A percentile compares a stretch with the other conserved stretches of the same genome.
Evolutionary conservation across 2,113 vertebrate species (phyloP).

Genomic region (Cavia porcellus): DNA sequence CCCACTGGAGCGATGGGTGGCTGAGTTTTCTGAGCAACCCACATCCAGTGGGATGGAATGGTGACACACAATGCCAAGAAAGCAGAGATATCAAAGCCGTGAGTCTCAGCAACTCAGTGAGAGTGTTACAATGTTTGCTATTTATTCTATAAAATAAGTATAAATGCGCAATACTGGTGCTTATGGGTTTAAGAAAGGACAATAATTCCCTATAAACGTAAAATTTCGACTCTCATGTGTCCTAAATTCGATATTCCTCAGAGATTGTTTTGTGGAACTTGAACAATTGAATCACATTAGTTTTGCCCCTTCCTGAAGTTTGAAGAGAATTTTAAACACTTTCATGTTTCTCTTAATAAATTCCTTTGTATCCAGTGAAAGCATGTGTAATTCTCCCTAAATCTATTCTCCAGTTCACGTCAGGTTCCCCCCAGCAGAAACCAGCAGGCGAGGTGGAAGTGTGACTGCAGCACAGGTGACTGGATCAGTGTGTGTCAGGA

Average conservation of each 20-base stretch:
- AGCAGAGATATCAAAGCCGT: background rate
- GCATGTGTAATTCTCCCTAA: background rate
- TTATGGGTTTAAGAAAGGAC: background rate
- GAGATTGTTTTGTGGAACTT: background rate
- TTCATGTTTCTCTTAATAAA: conserved; percentile 28
- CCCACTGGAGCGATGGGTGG: background rate
- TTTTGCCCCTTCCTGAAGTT: background rate
- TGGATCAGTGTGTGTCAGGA: background rate
- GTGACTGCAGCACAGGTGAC: background rate
- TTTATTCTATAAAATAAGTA: background rate
- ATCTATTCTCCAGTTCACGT: background rate
- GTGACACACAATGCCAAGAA: background rate
- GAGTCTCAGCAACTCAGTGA: too few species aligned
- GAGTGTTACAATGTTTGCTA: background rate
- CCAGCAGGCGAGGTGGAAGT: background rate
- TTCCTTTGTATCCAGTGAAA: background rate
- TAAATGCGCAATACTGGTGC: background rate
- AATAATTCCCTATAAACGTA: background rate
- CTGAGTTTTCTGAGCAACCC: background rate
- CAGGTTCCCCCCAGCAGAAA: background rate
- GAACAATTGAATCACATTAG: background rate
- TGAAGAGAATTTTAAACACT: background rate
- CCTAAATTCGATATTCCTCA: background rate
- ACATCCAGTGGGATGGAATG: background rate
- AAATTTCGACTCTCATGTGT: background rate